Conservation (phyloP, 2,113 vertebrate genomes). For the Mixornis gularis region DNA sequence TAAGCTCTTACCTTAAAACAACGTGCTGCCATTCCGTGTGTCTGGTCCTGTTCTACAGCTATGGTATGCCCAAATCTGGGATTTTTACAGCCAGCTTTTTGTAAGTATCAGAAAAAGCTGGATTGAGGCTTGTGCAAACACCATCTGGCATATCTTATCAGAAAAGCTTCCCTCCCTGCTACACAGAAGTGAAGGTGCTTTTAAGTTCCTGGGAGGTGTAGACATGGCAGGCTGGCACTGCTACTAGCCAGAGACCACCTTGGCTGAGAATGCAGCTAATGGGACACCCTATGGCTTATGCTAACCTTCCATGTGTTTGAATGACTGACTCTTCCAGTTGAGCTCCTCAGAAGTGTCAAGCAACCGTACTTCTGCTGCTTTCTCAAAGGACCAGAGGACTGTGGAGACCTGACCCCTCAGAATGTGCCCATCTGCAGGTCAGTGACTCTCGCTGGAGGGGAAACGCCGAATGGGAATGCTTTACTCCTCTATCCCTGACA, state of each 20-base stretch:
- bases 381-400: not conserved
- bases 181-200: not conserved
- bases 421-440: not conserved
- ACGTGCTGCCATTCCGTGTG: accelerated
- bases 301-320: not conserved
- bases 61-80: not conserved
- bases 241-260: not conserved
- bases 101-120: not conserved
- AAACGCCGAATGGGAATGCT: accelerated
- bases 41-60: not conserved
- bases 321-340: not conserved
- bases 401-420: not conserved
- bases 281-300: not conserved
- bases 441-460: not conserved
- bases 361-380: accelerated
- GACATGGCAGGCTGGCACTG: not conserved
- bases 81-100: not conserved
- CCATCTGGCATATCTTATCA: not conserved
- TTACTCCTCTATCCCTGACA: too few relatives aligned
- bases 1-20: not conserved
- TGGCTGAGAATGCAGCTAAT: not conserved
- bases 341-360: not conserved
- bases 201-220: not conserved
- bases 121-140: not conserved
- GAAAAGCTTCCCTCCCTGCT: not conserved